Evolutionary conservation across 2,797 vertebrate genomes (phyloP).

Genomic region (Karalla daura): DNA sequence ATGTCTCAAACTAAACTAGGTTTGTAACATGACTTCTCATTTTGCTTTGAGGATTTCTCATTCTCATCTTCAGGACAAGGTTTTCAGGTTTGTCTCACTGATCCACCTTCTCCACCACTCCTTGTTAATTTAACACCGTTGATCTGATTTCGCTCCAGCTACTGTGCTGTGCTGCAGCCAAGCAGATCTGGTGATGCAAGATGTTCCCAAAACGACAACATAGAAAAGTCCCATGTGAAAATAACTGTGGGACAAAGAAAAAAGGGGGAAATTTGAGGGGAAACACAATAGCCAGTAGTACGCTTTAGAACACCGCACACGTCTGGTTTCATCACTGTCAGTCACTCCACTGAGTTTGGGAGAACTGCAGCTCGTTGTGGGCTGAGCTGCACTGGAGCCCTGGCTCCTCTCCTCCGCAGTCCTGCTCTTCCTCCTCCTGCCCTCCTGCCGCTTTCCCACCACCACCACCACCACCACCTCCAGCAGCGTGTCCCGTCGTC

Average conservation of each 20-base stretch:
- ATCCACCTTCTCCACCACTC: background rate
- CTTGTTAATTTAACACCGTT: slow-evolving; percentile 5
- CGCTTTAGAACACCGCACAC: slow-evolving; percentile 21
- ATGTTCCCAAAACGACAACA: background rate
- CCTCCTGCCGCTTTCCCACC: slow-evolving; percentile 59
- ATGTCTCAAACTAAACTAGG: background rate
- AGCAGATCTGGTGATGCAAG: background rate
- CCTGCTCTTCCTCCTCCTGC: slow-evolving; percentile 51
- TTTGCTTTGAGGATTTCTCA: background rate
- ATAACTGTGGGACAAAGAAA: slow-evolving; percentile 2
- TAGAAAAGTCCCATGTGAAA: background rate
- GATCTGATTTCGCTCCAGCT: background rate
- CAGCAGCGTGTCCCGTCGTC: slow-evolving; percentile 48
- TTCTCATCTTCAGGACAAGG: background rate
- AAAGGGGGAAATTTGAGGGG: background rate
- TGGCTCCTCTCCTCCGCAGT: slow-evolving; percentile 57
- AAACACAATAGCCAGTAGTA: slow-evolving; percentile 22
- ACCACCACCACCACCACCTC: no score
- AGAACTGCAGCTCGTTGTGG: slow-evolving; percentile 44
- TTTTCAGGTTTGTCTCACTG: background rate
- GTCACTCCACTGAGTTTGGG: slow-evolving; percentile 15
- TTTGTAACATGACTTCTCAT: background rate
- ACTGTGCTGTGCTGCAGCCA: slow-evolving; percentile 1
- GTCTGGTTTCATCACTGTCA: slow-evolving; percentile 41
- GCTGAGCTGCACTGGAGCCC: slow-evolving; percentile 37